phyloP scores from a whole-genome alignment of 2,888 invertebrate species.

The Drosophila multiciliata region DNA sequence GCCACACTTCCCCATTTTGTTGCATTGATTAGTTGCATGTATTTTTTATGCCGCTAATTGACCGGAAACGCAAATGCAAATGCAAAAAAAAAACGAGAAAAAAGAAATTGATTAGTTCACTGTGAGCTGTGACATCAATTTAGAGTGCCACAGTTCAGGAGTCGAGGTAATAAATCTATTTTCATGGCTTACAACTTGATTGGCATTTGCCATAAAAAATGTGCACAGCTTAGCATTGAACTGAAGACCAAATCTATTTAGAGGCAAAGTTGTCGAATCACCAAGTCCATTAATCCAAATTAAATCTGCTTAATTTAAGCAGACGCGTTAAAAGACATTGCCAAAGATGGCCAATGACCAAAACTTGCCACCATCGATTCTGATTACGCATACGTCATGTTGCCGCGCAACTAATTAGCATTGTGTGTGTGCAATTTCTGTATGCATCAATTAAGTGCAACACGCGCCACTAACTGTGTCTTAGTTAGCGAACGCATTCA shows the following conservation, averaged over 20 bases:
- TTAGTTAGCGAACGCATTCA: slow-evolving; percentile 19
- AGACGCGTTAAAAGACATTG: slow-evolving; percentile 27
- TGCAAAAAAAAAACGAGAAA: slow-evolving; percentile 5
- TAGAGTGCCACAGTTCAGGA: slow-evolving; percentile 13
- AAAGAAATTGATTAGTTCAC: slow-evolving; percentile 41
- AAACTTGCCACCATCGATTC: slow-evolving; percentile 23
- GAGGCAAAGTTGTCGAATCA: slow-evolving; percentile 7
- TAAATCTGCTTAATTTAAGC: slow-evolving; percentile 46
- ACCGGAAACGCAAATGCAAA: slow-evolving; percentile 52
- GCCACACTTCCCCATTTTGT: slow-evolving; percentile 5
- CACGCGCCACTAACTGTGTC: slow-evolving; percentile 2
- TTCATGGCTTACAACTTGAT: slow-evolving; percentile 42
- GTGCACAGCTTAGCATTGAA: slow-evolving; percentile 29
- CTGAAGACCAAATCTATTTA: slow-evolving; percentile 27
- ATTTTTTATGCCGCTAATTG: slow-evolving; percentile 57
- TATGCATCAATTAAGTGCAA: slow-evolving; percentile 20
- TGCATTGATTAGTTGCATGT: slow-evolving; percentile 43
- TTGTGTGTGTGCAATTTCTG: slow-evolving; percentile 24
- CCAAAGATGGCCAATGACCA: neutral
- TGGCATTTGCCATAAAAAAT: slow-evolving; percentile 36
- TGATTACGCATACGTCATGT: slow-evolving; percentile 50
- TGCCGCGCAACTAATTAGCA: slow-evolving; percentile 18
- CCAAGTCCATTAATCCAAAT: slow-evolving; percentile 44
- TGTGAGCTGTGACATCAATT: slow-evolving; percentile 27
- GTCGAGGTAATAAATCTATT: slow-evolving; percentile 45